Evolutionary conservation across 2,113 vertebrate genomes (phyloP), one percentile per base, ranked within the genome.

Genomic region (Reinhardtius hippoglossoides): DNA sequence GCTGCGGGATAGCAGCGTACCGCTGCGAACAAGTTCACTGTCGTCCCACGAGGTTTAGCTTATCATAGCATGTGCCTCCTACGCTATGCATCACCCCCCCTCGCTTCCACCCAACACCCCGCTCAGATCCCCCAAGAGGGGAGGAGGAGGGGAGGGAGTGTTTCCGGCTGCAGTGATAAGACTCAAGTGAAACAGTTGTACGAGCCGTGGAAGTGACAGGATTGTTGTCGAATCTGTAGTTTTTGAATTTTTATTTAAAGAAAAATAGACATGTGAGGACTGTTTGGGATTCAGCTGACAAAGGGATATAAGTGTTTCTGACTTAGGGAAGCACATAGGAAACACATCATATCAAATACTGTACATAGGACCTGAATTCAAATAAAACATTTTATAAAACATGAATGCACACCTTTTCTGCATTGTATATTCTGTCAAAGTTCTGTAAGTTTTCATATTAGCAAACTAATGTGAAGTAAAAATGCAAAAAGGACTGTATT

Each of bases 21-120:
- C 3, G 44, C 76, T 77, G 71, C 13, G 67, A 86, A 81, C 80
- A 82, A 86, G 90, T 91, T 94, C 87, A 69, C 46, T 50, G 80
- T 74, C 75, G n/a, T 85, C 93, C 91, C 80, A 84, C 54, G 78
- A 90, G 90, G 71, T 78, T 87, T 50, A 10, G 78, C 84, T 91
- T 91, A 92, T 91, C 92, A 24, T 27, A 14, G 15, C 76, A 26
- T 71, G 65, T 67, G 57, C 87, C 84, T 82, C 78, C 82, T 78
- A 74, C 82, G 68, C 82, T 78, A 70, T 73, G 52, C 60, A 10
- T 26, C 67, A 24, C 27, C 61, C 61, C 74, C 71, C 54, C 74
- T 42, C 40, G 40, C 48, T 3, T 10, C 52, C 60, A 18, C 54
- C 71, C 71, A 16, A 48, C 71, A 55, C 52, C 63, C 66, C 5